phyloP scores from a whole-genome alignment of 2,113 vertebrate species.

The Phylloscopus whistleri region DNA sequence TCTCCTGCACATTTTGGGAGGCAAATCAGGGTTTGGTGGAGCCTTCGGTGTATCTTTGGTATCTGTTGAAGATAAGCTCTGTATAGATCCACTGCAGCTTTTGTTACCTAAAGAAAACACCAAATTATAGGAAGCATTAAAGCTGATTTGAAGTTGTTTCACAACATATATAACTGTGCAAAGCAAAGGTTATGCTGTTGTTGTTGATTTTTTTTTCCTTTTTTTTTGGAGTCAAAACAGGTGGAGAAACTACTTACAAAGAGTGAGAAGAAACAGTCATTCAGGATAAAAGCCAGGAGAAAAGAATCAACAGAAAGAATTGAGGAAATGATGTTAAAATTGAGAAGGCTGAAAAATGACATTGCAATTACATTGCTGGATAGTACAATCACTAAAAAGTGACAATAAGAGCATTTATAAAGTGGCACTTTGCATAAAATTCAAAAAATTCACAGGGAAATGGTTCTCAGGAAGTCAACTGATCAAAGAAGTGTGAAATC shows the following conservation, averaged over 20 bases:
- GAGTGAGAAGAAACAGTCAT: neutral
- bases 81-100: conserved; percentile 89
- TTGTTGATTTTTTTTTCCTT: neutral
- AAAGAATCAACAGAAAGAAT: neutral
- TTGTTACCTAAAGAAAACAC: conserved; percentile 81
- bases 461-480: neutral
- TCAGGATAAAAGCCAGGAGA: conserved; percentile 2
- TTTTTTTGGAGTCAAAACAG: neutral
- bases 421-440: neutral
- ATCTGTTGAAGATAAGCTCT: conserved; percentile 88
- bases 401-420: neutral
- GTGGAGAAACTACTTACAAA: conserved; percentile 15
- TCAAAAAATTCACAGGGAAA: neutral
- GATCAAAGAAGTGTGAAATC: neutral
- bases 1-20: conserved; percentile 80
- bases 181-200: neutral
- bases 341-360: neutral
- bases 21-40: conserved; percentile 80
- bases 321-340: neutral
- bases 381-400: neutral
- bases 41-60: conserved; percentile 78
- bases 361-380: neutral
- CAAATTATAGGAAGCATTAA: conserved; percentile 21
- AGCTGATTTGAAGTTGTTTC: neutral
- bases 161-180: neutral